Base-by-base conservation (phyloP, 1,140 invertebrate species). In the Magallana angulata region DNA sequence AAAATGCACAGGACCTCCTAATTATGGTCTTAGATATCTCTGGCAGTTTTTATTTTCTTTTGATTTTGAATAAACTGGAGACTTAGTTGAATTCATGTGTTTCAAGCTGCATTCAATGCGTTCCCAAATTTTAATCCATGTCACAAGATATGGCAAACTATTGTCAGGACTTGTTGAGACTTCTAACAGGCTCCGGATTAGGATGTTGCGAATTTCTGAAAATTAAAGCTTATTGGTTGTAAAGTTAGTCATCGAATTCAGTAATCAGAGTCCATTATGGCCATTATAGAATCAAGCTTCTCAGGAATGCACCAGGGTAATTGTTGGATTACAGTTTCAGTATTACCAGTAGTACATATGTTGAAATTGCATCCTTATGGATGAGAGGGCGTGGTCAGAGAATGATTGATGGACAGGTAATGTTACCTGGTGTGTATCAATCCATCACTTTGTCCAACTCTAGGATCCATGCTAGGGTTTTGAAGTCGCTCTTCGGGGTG, bases 11-110 rank as follows among this genome's bases (percentile, higher is more conserved):
- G 58, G 48, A 82, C 24, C 14, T 82, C 71, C 80, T 59, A n/a
- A 86, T 86, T 82, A 56, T 48, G 82, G 85, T 86, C 59, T 86
- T 56, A 59, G 16, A 36, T 86, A 86, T 86, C 71, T 36, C 0
- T 18, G 16, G 57, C 30, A 76, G 68, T 76, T 76, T 76, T 76
- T 76, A 76, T 86, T 81, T 81, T 60, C 71, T 60, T 64, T 86
- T 76, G 7, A 76, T 76, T 76, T 76, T 76, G 68, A 76, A 76
- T 76, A 76, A 76, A 76, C 68, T 30, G 7, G 30, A 76, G 68
- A 24, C 24, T 76, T 71, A 30, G 68, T 76, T 76, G 24, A 11
- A 76, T 30, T 76, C 68, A 30, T 76, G 12, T 76, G 68, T 36
- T 76, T 30, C 24, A 76, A 30, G 36, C 24, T 76, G 18, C 68